These are phyloP conservation scores for Loripinus fragilis DNA, from an alignment of 2,888 invertebrate species.

Conservation along the genomic window DNA sequence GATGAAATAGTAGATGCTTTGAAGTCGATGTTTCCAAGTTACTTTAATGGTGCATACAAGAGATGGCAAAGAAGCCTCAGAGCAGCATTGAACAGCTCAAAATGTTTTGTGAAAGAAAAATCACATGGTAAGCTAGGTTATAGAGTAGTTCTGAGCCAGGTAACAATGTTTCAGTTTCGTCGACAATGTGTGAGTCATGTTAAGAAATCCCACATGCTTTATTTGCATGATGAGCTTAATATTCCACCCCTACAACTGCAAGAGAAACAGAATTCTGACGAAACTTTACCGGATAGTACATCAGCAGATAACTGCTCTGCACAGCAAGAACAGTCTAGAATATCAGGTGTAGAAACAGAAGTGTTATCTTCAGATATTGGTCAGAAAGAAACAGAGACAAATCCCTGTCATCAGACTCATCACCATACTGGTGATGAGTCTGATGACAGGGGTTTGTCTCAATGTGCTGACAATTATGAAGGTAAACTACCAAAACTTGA, in stretches of 20 bases:
- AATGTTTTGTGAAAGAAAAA: conserved; percentile 58
- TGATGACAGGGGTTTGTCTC: no score
- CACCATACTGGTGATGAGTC: no score
- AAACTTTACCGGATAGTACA: not conserved
- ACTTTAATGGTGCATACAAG: conserved; percentile 67
- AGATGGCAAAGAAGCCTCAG: conserved; percentile 74
- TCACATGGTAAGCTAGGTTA: not conserved
- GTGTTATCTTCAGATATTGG: no score
- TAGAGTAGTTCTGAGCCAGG: conserved; percentile 58
- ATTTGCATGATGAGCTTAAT: conserved; percentile 63
- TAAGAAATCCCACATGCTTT: conserved; percentile 34
- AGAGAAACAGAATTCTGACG: not conserved
- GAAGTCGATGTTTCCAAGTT: conserved; percentile 61
- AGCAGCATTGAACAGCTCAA: conserved; percentile 67
- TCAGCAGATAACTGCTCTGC: no score
- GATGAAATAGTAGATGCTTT: conserved; percentile 56
- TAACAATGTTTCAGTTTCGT: conserved; percentile 52
- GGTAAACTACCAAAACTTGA: no score
- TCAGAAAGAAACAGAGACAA: no score
- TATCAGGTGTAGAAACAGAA: no score
- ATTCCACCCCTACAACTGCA: conserved; percentile 48
- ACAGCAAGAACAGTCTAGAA: no score
- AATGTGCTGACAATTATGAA: no score
- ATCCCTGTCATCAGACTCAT: no score
- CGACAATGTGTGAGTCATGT: conserved; percentile 52